phyloP scores from a whole-genome alignment of 2,888 invertebrate genomes.

The Napeogenes sylphis region DNA sequence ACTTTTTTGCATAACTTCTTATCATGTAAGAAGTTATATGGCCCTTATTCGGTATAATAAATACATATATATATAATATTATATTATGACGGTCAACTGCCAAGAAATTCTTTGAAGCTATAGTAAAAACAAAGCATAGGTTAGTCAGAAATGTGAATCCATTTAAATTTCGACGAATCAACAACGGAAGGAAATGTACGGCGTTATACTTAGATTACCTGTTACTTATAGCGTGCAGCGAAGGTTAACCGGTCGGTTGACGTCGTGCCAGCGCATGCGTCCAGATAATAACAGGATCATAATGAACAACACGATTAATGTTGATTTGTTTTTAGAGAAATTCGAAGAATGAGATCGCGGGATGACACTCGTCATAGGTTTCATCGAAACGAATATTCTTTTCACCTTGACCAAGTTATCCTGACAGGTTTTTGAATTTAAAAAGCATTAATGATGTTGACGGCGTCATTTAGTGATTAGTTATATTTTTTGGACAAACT shows the following conservation, averaged over 20 bases:
- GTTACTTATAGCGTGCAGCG: conserved; percentile 31
- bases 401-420: not conserved
- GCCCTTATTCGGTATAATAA: no score
- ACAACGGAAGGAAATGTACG: conserved; percentile 18
- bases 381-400: not conserved
- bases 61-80: no score
- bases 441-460: not conserved
- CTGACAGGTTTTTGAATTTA: not conserved
- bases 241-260: conserved; percentile 68
- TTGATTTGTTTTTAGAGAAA: conserved; percentile 27
- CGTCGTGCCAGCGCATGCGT: conserved; percentile 57
- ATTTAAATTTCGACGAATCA: not conserved
- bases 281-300: conserved; percentile 46
- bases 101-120: not conserved
- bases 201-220: conserved; percentile 18
- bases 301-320: conserved; percentile 32
- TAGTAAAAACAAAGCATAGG: conserved; percentile 1
- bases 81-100: no score
- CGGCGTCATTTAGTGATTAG: not conserved
- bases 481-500: conserved; percentile 4
- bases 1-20: no score
- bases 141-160: not conserved
- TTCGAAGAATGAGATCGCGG: not conserved
- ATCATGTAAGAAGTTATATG: no score
- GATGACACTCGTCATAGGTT: not conserved